phyloP scores from a whole-genome alignment of 2,113 vertebrate species.

The Enhydra lutris region DNA sequence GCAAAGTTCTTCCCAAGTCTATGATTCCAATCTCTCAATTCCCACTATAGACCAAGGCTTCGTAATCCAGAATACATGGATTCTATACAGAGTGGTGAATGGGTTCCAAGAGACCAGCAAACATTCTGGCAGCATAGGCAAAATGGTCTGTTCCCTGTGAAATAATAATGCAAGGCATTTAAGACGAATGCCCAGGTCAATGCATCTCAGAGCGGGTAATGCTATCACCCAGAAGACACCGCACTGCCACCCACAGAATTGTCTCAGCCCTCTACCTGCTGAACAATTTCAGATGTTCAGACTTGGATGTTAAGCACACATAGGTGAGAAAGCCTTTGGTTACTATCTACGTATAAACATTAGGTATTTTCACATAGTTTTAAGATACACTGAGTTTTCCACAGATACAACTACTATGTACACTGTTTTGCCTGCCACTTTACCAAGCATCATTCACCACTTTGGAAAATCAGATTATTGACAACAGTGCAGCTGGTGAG shows the following conservation, averaged over 20 bases:
- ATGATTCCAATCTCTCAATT: not conserved
- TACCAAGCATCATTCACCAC: not conserved
- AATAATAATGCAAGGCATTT: not conserved
- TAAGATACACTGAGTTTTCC: not conserved
- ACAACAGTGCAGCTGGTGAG: fast-evolving
- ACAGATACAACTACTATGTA: not conserved
- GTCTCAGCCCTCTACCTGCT: not conserved
- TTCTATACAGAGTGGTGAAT: not conserved
- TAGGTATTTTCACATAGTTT: not conserved
- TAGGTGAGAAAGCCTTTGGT: not conserved
- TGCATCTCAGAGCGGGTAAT: not conserved
- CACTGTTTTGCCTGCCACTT: not conserved
- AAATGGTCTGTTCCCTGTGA: not conserved
- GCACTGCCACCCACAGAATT: not conserved
- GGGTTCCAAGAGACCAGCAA: not conserved
- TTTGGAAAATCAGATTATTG: not conserved
- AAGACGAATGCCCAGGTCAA: not conserved
- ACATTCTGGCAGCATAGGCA: not conserved
- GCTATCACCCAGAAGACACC: not conserved
- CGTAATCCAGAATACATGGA: not conserved
- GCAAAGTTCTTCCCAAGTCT: not conserved
- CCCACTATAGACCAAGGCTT: not conserved
- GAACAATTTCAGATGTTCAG: not conserved
- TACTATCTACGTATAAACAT: not conserved
- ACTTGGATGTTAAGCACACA: not conserved